phyloP scores from a whole-genome alignment of 2,797 vertebrate species.

The Sebastiscus albofasciatus region DNA sequence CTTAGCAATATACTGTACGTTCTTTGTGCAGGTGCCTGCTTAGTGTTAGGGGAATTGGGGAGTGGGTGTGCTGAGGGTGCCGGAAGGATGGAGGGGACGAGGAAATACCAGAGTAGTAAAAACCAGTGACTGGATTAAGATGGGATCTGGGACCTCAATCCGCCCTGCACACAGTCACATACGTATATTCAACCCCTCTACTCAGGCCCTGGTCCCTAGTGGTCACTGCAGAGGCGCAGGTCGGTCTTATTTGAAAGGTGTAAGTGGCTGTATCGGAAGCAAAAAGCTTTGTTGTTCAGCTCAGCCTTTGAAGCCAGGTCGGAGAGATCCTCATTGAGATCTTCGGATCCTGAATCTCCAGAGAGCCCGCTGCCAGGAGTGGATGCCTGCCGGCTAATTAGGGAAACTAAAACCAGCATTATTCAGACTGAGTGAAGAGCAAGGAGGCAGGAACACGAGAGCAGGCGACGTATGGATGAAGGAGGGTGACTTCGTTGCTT shows the following conservation, averaged over 20 bases:
- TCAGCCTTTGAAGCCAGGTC: slow-evolving; percentile 76
- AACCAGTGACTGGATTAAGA: slow-evolving; percentile 62
- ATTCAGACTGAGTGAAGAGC: slow-evolving; percentile 46
- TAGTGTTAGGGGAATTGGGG: background rate
- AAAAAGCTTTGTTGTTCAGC: slow-evolving; percentile 63
- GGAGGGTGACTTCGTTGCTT: slow-evolving; percentile 47
- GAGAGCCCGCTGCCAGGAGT: slow-evolving; percentile 47
- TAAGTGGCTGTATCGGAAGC: slow-evolving; percentile 52
- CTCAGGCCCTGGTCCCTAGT: slow-evolving; percentile 33
- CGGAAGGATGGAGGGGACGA: background rate
- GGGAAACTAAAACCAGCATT: slow-evolving; percentile 52
- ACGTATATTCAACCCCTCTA: slow-evolving; percentile 11
- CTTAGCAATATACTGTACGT: too few species aligned
- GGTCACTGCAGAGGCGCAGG: slow-evolving; percentile 30
- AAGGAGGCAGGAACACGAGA: slow-evolving; percentile 34
- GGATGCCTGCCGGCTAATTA: slow-evolving; percentile 65
- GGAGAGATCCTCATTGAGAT: slow-evolving; percentile 62
- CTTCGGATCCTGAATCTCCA: slow-evolving; percentile 63
- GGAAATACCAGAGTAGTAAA: slow-evolving; percentile 23
- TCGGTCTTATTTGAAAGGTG: slow-evolving; percentile 58
- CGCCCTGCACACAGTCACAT: slow-evolving; percentile 24
- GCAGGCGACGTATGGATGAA: slow-evolving; percentile 48
- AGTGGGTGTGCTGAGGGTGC: background rate
- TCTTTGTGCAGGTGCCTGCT: background rate
- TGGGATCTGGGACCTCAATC: slow-evolving; percentile 60